Evolutionary conservation across 2,888 invertebrate genomes (phyloP), one percentile per base, ranked within the genome.

Genomic region (Anorthoa munda): DNA sequence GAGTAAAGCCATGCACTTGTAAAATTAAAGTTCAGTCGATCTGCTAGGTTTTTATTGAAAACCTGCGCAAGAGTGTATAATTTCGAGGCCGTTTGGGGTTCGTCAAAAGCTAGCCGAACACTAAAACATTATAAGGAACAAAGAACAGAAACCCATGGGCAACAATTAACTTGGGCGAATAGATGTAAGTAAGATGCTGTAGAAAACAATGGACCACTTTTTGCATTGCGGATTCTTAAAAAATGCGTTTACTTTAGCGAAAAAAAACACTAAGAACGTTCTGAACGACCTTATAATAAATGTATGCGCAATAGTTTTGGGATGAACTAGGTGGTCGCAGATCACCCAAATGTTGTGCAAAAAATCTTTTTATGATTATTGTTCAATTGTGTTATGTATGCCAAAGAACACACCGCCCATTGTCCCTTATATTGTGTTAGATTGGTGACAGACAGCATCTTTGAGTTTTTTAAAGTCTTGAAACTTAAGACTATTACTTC

Each of bases 171-270:
- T 93, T 93, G 92, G 90, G 90, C 93, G 94, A 94, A 93, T 89
- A 91, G 86, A 88, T 81, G 87, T 90, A 70, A 90, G 87, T 90
- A 70, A 90, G 87, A 39, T 39, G 84, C 72, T 83, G 65, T 84
- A 82, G 77, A 83, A 89, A 91, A 93, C 91, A 92, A 93, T 89
- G 82, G 86, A 74, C 70, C 56, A 88, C 83, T 94, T 94, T 94
- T 95, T 94, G 94, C 94, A 93, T 89, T 84, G 84, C 60, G 76
- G 86, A 90, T 88, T 83, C 85, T 90, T 91, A 92, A 93, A 94
- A 93, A 91, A 89, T 87, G n/a, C 71, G 67, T 85, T 86, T 82
- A 84, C 53, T 83, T 90, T 89, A 84, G 92, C 93, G 91, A 93
- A 94, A 94, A 94, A 84, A 58, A 82, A 75, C 0, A 18, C 39